A percentile compares a stretch with the other conserved stretches of the same genome.
Conservation (phyloP, 2,797 vertebrate species). For the Cygnus olor region DNA sequence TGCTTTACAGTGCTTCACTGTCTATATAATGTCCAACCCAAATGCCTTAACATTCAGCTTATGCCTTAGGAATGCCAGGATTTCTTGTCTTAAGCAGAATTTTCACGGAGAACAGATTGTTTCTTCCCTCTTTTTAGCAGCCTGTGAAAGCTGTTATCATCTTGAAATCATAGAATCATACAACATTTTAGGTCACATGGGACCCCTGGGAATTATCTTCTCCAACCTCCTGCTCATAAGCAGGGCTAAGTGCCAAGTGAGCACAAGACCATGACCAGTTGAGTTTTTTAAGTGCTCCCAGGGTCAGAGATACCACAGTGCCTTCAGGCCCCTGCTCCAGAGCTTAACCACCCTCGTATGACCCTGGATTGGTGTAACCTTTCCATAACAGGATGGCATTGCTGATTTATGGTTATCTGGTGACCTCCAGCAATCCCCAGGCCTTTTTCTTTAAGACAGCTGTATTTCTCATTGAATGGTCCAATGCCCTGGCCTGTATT, state of each 20-base stretch:
- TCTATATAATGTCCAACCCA: background rate
- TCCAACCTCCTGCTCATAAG: background rate
- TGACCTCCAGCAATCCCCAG: background rate
- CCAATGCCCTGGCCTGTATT: background rate
- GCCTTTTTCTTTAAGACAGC: background rate
- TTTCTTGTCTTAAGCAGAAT: background rate
- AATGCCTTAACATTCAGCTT: background rate
- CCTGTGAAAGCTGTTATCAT: background rate
- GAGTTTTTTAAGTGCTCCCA: background rate
- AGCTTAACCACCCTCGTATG: background rate
- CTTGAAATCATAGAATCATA: background rate
- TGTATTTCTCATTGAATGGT: background rate
- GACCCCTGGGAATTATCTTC: background rate
- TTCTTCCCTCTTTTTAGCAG: conserved; percentile 1
- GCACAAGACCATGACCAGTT: background rate
- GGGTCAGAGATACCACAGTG: background rate
- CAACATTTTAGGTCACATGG: background rate
- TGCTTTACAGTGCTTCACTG: background rate
- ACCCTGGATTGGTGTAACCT: background rate
- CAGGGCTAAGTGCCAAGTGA: conserved; percentile 6
- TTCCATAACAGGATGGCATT: background rate
- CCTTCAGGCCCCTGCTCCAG: background rate
- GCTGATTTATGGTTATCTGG: background rate
- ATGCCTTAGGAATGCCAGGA: too few species aligned
- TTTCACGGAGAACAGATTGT: background rate